Evolutionary conservation across 2,797 vertebrate species (phyloP).

Genomic region (Eleutherodactylus coqui): DNA sequence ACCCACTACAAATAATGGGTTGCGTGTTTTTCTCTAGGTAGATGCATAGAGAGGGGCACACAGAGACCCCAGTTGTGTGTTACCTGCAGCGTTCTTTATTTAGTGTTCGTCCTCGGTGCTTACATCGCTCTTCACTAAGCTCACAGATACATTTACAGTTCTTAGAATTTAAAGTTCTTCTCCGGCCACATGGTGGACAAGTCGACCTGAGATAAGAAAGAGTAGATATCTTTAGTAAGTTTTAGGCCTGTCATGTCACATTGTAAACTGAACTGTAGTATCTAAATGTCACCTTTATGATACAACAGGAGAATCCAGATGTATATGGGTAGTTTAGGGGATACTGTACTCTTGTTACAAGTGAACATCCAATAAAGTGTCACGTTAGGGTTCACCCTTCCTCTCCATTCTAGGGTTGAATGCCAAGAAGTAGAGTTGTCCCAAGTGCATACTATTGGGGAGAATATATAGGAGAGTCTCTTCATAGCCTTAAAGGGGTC

Average conservation of each 20-base stretch:
- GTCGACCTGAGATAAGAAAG: constrained; percentile 4
- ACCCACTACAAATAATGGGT: too few species aligned
- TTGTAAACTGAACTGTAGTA: not conserved
- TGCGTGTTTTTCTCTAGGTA: constrained; percentile 13
- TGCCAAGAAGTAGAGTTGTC: too few species aligned
- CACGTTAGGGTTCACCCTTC: not conserved
- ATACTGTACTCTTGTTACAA: not conserved
- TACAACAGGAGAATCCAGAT: not conserved
- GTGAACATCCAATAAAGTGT: not conserved
- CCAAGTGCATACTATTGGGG: too few species aligned
- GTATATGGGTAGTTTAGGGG: not conserved
- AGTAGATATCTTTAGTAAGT: not conserved
- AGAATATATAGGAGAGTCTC: too few species aligned
- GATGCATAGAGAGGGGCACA: not conserved
- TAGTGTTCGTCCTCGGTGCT: not conserved
- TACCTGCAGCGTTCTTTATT: constrained; percentile 54
- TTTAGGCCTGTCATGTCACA: not conserved
- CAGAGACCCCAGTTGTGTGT: not conserved
- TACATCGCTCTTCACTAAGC: constrained; percentile 28
- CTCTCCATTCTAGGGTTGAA: not conserved
- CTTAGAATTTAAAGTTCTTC: constrained; percentile 38
- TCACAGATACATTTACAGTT: constrained; percentile 53
- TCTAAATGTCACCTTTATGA: not conserved
- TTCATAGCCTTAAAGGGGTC: too few species aligned
- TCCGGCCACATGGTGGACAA: constrained; percentile 37